phyloP scores from a whole-genome alignment of 2,797 vertebrate genomes.

The Helicolenus hilgendorfi region DNA sequence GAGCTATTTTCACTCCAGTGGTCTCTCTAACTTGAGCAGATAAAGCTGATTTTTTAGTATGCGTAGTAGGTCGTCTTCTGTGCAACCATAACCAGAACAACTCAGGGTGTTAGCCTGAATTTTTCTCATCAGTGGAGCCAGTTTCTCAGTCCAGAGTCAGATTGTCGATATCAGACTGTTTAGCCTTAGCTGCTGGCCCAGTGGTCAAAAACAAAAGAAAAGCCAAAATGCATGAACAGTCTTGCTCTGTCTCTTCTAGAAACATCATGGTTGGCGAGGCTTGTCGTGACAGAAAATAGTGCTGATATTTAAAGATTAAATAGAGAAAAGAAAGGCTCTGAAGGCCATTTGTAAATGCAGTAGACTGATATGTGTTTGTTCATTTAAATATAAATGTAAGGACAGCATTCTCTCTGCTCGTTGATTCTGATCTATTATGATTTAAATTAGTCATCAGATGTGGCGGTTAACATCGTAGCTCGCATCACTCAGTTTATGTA shows the following conservation, averaged over 20 bases:
- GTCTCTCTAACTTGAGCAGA: neutral
- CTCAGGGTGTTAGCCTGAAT: neutral
- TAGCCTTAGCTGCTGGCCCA: constrained; percentile 1
- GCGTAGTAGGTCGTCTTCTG: neutral
- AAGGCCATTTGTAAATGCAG: neutral
- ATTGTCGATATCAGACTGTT: constrained; percentile 12
- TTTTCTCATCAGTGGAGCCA: neutral
- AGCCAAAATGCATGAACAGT: neutral
- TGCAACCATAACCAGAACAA: neutral
- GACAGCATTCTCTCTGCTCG: neutral
- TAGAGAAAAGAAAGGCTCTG: neutral
- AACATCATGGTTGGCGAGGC: neutral
- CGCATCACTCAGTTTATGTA: neutral
- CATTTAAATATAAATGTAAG: neutral
- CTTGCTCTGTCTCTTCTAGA: neutral
- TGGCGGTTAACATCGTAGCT: neutral
- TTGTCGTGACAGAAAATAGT: neutral
- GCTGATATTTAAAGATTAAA: constrained; percentile 5
- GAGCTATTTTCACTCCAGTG: neutral
- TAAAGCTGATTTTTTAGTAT: neutral
- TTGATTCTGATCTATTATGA: neutral
- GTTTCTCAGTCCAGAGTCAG: constrained; percentile 4
- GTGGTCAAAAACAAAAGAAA: neutral
- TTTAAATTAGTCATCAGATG: neutral
- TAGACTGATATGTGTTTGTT: neutral